phyloP scores from a whole-genome alignment of 2,113 vertebrate genomes.

The Tragelaphus imberbis region DNA sequence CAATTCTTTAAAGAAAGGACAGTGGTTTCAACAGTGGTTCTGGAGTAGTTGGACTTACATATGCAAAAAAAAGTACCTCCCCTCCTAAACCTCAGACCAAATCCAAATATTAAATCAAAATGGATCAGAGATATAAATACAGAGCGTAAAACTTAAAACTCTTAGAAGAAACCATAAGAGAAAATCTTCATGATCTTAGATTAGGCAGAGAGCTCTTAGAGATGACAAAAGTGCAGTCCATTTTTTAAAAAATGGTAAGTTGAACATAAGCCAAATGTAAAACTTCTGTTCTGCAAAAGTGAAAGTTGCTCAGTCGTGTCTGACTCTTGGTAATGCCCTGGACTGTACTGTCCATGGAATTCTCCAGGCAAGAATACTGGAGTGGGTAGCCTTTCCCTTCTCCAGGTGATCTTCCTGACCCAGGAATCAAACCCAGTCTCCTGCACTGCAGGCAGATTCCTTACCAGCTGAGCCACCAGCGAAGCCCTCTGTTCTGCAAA shows the following conservation, averaged over 20 bases:
- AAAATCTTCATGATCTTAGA: neutral
- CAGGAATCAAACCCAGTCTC: neutral
- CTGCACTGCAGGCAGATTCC: neutral
- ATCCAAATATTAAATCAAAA: neutral
- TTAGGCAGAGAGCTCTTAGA: neutral
- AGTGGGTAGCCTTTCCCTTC: neutral
- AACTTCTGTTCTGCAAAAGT: neutral
- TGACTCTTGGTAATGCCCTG: neutral
- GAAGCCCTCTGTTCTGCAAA: neutral
- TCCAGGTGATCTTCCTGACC: neutral
- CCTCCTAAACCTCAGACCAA: neutral
- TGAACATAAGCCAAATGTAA: neutral
- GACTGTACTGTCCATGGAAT: neutral
- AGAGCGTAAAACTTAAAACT: neutral
- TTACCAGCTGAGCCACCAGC: neutral
- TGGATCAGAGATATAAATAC: neutral
- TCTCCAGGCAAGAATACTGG: neutral
- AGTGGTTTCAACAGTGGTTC: neutral
- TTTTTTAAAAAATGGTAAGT: neutral
- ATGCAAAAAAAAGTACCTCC: neutral
- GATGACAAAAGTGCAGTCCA: neutral
- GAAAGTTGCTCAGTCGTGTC: neutral
- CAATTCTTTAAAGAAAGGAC: neutral
- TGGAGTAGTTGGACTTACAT: neutral
- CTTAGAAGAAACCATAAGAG: neutral